These are phyloP conservation scores for Macaria notata DNA, from an alignment of 2,888 invertebrate genomes.

Conservation along the genomic window DNA sequence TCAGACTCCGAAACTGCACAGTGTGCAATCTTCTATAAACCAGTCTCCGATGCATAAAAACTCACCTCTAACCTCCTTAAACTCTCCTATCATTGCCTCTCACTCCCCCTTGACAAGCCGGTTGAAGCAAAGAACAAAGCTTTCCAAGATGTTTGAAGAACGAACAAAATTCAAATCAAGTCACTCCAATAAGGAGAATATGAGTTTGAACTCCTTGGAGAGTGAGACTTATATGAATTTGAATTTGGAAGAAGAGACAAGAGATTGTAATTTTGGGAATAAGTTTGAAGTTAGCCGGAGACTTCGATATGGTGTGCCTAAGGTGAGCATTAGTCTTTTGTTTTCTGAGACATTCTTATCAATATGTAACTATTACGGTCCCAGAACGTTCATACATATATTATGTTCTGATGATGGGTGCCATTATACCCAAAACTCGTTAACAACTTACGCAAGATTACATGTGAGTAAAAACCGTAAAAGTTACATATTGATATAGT, in stretches of 20 bases:
- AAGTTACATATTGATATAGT: too few relatives aligned
- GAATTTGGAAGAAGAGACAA: constrained; percentile 66
- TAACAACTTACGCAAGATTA: too few relatives aligned
- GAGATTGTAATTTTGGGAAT: constrained; percentile 62
- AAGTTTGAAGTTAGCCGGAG: constrained; percentile 45
- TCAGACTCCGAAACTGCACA: constrained; percentile 8
- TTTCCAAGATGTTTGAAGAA: constrained; percentile 65
- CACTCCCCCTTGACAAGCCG: constrained; percentile 45
- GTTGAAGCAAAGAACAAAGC: constrained; percentile 49
- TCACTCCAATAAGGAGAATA: constrained; percentile 59
- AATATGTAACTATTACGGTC: too few relatives aligned
- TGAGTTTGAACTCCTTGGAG: constrained; percentile 30
- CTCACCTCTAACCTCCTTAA: constrained; percentile 37
- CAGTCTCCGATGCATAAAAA: constrained; percentile 3
- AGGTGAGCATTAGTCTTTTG: constrained; percentile 46
- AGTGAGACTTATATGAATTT: constrained; percentile 55
- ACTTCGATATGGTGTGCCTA: constrained; percentile 54
- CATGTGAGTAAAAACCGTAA: too few relatives aligned
- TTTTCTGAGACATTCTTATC: too few relatives aligned
- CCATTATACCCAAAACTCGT: too few relatives aligned
- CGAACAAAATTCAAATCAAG: constrained; percentile 56
- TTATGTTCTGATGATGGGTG: too few relatives aligned
- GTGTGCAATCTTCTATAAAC: neutral
- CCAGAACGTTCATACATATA: too few relatives aligned
- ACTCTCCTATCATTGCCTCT: constrained; percentile 31